phyloP scores from a whole-genome alignment of 2,888 invertebrate genomes.

The Drosophila paramelanica region DNA sequence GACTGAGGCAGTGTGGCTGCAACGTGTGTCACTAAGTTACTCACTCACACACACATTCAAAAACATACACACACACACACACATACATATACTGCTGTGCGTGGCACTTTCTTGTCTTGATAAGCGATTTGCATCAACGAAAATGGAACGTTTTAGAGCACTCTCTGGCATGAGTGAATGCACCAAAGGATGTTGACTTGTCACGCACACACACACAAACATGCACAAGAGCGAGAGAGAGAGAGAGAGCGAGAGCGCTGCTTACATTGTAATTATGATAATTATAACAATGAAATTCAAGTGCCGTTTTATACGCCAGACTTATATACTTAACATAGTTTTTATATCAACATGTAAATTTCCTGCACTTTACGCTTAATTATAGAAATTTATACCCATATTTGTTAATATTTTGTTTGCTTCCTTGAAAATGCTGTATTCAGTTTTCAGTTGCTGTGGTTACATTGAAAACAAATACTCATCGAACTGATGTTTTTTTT shows the following conservation, averaged over 20 bases:
- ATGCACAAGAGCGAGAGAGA: no score
- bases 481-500: conserved; percentile 2
- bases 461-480: conserved; percentile 26
- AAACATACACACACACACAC: conserved; percentile 9
- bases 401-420: conserved; percentile 40
- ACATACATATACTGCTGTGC: conserved; percentile 16
- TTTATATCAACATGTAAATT: conserved; percentile 33
- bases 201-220: conserved; percentile 36
- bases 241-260: neutral
- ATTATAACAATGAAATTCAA: conserved; percentile 51
- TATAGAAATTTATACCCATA: conserved; percentile 38
- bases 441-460: conserved; percentile 50
- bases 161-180: conserved; percentile 70
- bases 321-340: conserved; percentile 20
- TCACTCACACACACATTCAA: conserved; percentile 43
- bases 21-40: conserved; percentile 62
- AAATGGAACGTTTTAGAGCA: conserved; percentile 75
- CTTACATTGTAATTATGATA: conserved; percentile 56
- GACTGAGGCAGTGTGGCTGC: conserved; percentile 37
- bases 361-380: conserved; percentile 17
- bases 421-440: conserved; percentile 48
- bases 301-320: conserved; percentile 33
- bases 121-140: conserved; percentile 75
- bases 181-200: conserved; percentile 82
- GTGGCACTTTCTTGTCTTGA: conserved; percentile 60